phyloP scores from a whole-genome alignment of 2,113 vertebrate genomes.

The Malurus alboscapulatus region DNA sequence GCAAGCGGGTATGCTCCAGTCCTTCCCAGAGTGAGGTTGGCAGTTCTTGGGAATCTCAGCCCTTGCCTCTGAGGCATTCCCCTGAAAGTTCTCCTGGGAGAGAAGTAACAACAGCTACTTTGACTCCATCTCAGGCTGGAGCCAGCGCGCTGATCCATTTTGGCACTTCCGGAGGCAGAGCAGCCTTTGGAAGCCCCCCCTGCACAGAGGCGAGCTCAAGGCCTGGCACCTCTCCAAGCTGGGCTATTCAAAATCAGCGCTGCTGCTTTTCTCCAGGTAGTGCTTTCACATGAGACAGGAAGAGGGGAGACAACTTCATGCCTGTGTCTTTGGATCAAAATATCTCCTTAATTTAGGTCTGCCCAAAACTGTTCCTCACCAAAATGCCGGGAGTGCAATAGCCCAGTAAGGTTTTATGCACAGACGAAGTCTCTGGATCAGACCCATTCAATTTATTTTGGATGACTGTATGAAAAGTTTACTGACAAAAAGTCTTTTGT shows the following conservation, averaged over 20 bases:
- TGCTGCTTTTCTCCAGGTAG: slow-evolving; percentile 43
- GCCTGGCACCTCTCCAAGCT: slow-evolving; percentile 50
- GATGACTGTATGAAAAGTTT: not conserved
- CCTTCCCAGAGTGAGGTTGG: not conserved
- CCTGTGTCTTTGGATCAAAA: slow-evolving; percentile 30
- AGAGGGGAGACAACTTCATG: slow-evolving; percentile 16
- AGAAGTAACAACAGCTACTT: slow-evolving; percentile 38
- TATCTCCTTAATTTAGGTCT: not conserved
- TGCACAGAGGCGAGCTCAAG: not conserved
- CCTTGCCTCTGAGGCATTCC: not conserved
- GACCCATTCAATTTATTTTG: not conserved
- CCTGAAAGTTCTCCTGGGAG: not conserved
- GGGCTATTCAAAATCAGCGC: slow-evolving; percentile 44
- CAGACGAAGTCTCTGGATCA: slow-evolving; percentile 11
- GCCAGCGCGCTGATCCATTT: slow-evolving; percentile 17
- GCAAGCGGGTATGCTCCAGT: not conserved
- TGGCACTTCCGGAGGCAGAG: slow-evolving; percentile 42
- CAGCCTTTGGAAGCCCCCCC: slow-evolving; percentile 41
- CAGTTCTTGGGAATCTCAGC: not conserved
- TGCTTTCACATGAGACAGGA: not conserved
- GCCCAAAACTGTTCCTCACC: not conserved
- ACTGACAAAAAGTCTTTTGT: slow-evolving; percentile 35
- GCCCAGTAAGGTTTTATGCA: not conserved
- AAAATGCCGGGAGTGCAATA: not conserved
- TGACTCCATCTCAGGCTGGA: slow-evolving; percentile 31